Evolutionary conservation across 92 coral and sea anemone genomes (phyloP), one percentile per base, ranked within the genome.

Genomic region (Desmophyllum pertusum): DNA sequence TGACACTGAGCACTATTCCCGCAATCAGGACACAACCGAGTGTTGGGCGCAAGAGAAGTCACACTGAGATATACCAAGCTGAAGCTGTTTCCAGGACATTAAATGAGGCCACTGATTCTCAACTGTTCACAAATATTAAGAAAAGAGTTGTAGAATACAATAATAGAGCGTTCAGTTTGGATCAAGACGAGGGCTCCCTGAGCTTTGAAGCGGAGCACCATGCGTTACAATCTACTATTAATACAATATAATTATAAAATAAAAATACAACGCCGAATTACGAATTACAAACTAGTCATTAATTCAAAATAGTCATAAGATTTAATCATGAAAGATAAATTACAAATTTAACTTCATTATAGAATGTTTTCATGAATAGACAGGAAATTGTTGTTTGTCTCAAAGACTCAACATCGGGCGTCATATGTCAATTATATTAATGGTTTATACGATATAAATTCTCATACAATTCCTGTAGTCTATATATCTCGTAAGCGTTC

Each of bases 21-120:
- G 10, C 9, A 10, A 43, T 13, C 10, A 25, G 11, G 15, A 29
- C 77, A 45, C 38, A 29, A 27, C 21, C 57, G 57, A 72, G 5
- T 11, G 23, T 15, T 72, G 77, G 57, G 37, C 27, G 55, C 52
- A 23, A 70, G 75, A 70, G 75, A 70, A n/a, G 48, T 41, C 75
- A 23, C 55, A 71, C 6, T 37, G 43, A 18, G 38, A 68, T 33
- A 37, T 68, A 13, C 27, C 37, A 42, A 42, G 19, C 31, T n/a
- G 55, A 11, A 13, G 21, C 17, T 71, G 46, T 15, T 45, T 27
- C 77, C 5, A 43, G 18, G 15, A 43, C 57, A 45, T 5, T 21
- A 72, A 35, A 42, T 1, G 35, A 42, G 3, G 37, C 25, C 36
- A 27, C 10, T 1, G 4, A 23, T 42, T 45, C 50, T 70, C 51